A percentile compares a stretch with the other conserved stretches of the same genome.
These are phyloP conservation scores for Grapholita molesta DNA, from an alignment of 1,140 invertebrate species.

Conservation along the genomic window DNA sequence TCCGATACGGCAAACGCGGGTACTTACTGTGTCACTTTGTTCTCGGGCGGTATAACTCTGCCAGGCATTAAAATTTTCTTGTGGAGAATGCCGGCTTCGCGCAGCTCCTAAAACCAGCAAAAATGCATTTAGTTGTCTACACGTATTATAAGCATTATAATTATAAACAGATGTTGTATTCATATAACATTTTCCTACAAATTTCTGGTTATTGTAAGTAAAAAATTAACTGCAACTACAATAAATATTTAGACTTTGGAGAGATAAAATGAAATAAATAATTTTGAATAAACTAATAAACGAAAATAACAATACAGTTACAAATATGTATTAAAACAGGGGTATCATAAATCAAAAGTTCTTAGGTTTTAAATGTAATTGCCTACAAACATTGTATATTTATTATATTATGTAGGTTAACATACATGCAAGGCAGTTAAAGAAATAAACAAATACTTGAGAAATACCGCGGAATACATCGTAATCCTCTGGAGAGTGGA, in stretches of 20 bases:
- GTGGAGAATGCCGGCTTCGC: constrained; percentile 47
- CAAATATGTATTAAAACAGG: too few species aligned
- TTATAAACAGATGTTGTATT: too few species aligned
- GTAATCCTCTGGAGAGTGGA: background rate
- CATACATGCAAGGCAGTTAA: background rate
- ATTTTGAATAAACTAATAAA: too few species aligned
- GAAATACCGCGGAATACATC: background rate
- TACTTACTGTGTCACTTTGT: constrained; percentile 56
- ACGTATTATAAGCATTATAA: too few species aligned
- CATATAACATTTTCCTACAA: too few species aligned
- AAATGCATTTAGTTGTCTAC: too few species aligned
- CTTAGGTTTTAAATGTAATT: background rate
- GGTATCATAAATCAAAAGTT: too few species aligned
- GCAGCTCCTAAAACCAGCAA: constrained; percentile 54
- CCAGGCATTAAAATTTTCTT: constrained; percentile 66
- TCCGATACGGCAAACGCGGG: background rate
- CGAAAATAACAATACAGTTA: too few species aligned
- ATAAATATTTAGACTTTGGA: too few species aligned
- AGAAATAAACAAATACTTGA: constrained; percentile 2
- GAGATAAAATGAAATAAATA: too few species aligned
- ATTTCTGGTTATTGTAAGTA: too few species aligned
- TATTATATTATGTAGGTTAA: background rate
- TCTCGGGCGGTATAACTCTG: constrained; percentile 54
- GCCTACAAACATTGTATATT: background rate
- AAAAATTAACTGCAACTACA: too few species aligned